Percentiles rank a stretch among this genome's conserved stretches.
Evolutionary conservation across 2,888 invertebrate genomes (phyloP).

Genomic region (Clivina fossor): DNA sequence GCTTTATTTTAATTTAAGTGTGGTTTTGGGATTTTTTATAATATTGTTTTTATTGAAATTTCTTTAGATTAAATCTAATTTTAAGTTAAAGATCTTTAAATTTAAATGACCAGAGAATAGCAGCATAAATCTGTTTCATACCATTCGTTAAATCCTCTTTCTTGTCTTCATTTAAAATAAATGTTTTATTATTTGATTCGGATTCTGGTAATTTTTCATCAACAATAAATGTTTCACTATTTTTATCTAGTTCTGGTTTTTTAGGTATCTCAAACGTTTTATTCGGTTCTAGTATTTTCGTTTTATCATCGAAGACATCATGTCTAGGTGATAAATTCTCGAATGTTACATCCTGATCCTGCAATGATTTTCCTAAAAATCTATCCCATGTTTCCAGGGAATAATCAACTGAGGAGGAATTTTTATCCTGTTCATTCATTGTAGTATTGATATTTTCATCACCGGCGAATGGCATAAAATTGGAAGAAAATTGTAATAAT

Average conservation of each 20-base stretch:
- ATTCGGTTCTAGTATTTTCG: not conserved
- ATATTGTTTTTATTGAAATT: too few species aligned
- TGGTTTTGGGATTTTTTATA: too few species aligned
- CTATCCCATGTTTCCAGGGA: constrained; percentile 54
- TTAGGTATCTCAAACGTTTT: constrained; percentile 6
- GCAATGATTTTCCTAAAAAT: constrained; percentile 50
- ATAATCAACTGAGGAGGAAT: constrained; percentile 46
- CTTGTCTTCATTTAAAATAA: not conserved
- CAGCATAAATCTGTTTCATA: too few species aligned
- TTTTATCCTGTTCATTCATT: constrained; percentile 14
- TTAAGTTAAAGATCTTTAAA: too few species aligned
- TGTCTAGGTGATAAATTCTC: constrained; percentile 17
- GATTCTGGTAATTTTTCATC: not conserved
- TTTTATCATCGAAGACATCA: constrained; percentile 16
- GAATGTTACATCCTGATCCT: constrained; percentile 40
- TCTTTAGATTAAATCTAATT: too few species aligned
- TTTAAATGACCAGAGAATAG: too few species aligned
- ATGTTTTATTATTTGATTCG: not conserved
- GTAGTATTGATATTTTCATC: constrained; percentile 5
- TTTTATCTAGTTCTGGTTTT: too few species aligned
- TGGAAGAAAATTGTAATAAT: constrained; percentile 58
- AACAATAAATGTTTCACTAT: not conserved
- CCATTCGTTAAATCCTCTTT: constrained; percentile 9
- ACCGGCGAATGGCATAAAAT: constrained; percentile 54
- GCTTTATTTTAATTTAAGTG: too few species aligned